Percentiles rank a stretch among this genome's conserved stretches.
phyloP scores from a whole-genome alignment of 1,140 invertebrate species.

The Laodelphax striatellus region DNA sequence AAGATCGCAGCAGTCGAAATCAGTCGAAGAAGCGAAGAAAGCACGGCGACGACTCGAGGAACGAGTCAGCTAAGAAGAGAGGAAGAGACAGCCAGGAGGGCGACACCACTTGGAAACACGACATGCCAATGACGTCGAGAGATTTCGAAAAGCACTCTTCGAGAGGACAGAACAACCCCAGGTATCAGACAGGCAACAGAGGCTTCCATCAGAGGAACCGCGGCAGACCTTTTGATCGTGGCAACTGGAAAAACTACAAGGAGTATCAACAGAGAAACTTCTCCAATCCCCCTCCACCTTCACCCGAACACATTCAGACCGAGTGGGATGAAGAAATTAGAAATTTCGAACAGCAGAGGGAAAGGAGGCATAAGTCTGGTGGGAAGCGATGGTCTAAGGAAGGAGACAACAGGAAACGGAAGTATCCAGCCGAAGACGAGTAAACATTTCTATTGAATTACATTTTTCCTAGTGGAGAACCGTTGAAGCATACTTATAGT shows the following conservation, averaged over 20 bases:
- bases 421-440: no score
- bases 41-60: background rate
- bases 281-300: background rate
- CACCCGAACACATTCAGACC: constrained; percentile 8
- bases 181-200: no score
- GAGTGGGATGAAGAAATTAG: constrained; percentile 23
- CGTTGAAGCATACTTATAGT: no score
- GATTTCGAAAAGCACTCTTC: no score
- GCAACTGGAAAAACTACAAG: background rate
- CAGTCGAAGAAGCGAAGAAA: no score
- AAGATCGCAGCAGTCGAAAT: no score
- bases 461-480: no score
- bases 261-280: background rate
- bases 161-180: background rate
- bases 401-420: no score
- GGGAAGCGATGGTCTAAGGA: no score
- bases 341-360: constrained; percentile 19
- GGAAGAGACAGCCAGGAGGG: background rate
- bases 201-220: no score
- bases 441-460: no score
- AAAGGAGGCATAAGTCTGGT: background rate
- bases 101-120: background rate
- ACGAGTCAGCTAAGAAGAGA: background rate
- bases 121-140: background rate
- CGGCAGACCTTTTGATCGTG: background rate